These are phyloP conservation scores for Eueremaeus valkanovi DNA, from an alignment of 2,888 invertebrate species.

Conservation along the genomic window DNA sequence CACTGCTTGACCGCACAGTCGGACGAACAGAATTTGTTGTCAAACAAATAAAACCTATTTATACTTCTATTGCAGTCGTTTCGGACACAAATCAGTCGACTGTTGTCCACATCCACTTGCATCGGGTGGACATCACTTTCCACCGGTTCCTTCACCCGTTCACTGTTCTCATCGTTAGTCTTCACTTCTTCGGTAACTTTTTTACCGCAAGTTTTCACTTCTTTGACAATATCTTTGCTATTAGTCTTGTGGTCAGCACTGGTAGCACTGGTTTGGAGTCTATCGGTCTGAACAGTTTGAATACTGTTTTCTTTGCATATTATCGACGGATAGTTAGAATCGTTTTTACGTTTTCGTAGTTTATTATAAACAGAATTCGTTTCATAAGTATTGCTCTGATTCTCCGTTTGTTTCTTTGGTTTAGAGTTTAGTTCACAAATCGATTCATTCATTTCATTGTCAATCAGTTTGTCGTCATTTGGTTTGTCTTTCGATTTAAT, in stretches of 20 bases:
- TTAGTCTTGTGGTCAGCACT: not conserved
- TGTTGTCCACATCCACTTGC: not conserved
- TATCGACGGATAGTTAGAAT: not conserved
- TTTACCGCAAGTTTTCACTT: not conserved
- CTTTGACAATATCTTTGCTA: not conserved
- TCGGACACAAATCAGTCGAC: not conserved
- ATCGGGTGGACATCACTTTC: not conserved
- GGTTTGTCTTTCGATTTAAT: not conserved
- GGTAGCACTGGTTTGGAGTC: not conserved
- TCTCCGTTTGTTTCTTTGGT: not conserved
- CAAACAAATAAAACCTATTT: not conserved
- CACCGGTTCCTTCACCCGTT: not conserved
- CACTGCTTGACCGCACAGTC: slow-evolving; percentile 17
- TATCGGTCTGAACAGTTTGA: not conserved
- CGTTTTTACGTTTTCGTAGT: slow-evolving; percentile 8
- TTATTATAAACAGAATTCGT: not conserved
- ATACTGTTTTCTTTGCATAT: not conserved
- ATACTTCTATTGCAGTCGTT: not conserved
- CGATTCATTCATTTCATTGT: no score
- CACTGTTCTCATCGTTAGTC: not conserved
- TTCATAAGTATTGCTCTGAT: not conserved
- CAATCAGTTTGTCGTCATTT: not conserved
- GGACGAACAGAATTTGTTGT: slow-evolving; percentile 10
- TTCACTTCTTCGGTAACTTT: not conserved
- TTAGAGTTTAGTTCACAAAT: not conserved